These are phyloP conservation scores for Antheraea mylitta DNA, from an alignment of 1,140 invertebrate species.

Conservation along the genomic window DNA sequence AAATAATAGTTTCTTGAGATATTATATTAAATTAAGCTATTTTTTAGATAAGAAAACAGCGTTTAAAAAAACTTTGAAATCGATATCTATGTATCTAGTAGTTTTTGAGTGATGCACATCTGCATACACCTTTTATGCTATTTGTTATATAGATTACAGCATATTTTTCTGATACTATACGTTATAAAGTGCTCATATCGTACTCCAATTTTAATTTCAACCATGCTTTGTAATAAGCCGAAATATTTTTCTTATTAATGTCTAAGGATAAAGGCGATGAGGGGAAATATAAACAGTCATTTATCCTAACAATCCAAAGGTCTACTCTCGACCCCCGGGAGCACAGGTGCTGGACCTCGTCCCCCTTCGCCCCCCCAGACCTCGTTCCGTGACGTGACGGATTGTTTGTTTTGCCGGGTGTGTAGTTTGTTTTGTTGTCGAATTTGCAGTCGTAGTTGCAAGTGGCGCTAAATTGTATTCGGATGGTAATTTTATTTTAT, in stretches of 20 bases:
- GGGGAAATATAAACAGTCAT: conserved; percentile 64
- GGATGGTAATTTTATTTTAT: background rate
- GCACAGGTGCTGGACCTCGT: conserved; percentile 47
- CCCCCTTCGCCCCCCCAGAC: conserved; percentile 3
- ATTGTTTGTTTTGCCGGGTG: conserved; percentile 56
- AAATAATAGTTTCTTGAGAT: too few species aligned
- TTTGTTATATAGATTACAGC: too few species aligned
- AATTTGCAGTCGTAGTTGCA: conserved; percentile 46
- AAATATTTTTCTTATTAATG: conserved; percentile 47
- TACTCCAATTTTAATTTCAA: too few species aligned
- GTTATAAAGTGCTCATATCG: too few species aligned
- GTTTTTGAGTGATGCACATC: too few species aligned
- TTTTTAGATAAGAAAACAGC: too few species aligned
- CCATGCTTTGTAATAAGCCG: conserved; percentile 22
- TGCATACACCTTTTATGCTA: too few species aligned
- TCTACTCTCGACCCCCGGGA: conserved; percentile 40
- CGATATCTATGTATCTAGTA: too few species aligned
- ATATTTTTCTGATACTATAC: too few species aligned
- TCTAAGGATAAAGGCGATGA: conserved; percentile 35
- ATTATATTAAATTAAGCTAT: too few species aligned
- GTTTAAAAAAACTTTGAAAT: too few species aligned
- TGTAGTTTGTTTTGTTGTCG: conserved; percentile 39
- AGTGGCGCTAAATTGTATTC: background rate
- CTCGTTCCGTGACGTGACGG: conserved; percentile 30
- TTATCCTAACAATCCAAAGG: conserved; percentile 56